Evolutionary conservation across 2,113 vertebrate species (phyloP).

Genomic region (Chauna torquata): DNA sequence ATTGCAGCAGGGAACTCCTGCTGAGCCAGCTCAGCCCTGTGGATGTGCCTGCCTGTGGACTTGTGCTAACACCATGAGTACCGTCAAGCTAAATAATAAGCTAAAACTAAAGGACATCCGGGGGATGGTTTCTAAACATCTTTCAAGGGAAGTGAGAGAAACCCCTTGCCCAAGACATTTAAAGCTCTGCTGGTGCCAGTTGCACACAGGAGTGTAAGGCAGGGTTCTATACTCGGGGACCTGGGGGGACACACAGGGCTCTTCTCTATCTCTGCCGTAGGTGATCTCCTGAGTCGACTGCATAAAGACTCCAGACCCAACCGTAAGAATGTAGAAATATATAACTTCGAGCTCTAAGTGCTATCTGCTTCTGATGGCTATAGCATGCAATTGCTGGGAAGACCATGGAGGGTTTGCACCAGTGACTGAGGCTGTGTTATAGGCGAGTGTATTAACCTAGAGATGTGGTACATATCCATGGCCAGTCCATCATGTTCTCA

Average conservation of each 20-base stretch:
- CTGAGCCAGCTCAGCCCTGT: neutral
- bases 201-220: neutral
- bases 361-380: neutral
- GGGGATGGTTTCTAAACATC: neutral
- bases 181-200: neutral
- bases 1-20: neutral
- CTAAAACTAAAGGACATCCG: neutral
- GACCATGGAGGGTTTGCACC: neutral
- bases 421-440: neutral
- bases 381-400: neutral
- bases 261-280: neutral
- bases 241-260: too few relatives aligned
- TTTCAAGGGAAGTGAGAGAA: neutral
- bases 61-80: neutral
- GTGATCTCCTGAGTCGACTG: neutral
- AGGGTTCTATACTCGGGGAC: neutral
- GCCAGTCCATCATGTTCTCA: neutral
- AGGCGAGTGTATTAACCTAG: neutral
- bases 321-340: neutral
- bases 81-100: neutral
- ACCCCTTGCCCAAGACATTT: neutral
- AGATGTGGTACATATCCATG: rapidly evolving
- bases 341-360: neutral
- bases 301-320: neutral
- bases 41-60: neutral